Evolutionary conservation across 1,140 invertebrate genomes (phyloP).

Genomic region (Plectrocnemia conspersa): DNA sequence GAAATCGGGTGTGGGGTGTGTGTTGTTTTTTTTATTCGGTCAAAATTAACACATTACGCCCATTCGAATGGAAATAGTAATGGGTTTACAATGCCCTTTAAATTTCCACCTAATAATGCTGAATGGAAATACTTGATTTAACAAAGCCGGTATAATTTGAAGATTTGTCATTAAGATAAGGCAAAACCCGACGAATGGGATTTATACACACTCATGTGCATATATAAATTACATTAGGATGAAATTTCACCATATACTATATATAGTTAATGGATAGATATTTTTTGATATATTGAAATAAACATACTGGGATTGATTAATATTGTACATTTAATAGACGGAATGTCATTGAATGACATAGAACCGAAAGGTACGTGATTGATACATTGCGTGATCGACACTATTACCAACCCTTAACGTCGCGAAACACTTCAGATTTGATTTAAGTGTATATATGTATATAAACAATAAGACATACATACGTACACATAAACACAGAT

Average conservation of each 20-base stretch:
- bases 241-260: background rate
- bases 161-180: constrained; percentile 14
- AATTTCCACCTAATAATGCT: background rate
- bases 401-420: too few relatives aligned
- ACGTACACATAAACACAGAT: too few relatives aligned
- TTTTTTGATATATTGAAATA: constrained; percentile 14
- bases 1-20: too few relatives aligned
- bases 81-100: background rate
- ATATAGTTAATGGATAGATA: constrained; percentile 1
- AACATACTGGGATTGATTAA: constrained; percentile 3
- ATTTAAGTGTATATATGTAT: too few relatives aligned
- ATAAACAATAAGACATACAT: too few relatives aligned
- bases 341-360: background rate
- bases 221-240: background rate
- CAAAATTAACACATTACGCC: constrained; percentile 10
- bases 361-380: background rate
- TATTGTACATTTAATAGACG: constrained; percentile 1
- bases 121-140: constrained; percentile 9
- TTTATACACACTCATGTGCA: background rate
- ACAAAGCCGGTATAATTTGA: constrained; percentile 17
- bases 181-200: background rate
- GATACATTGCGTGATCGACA: too few relatives aligned
- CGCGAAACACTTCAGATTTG: too few relatives aligned
- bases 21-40: too few relatives aligned
- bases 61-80: constrained; percentile 9